Conservation (phyloP, 2,113 vertebrate species). For the Sinocyclocheilus anshuiensis region DNA sequence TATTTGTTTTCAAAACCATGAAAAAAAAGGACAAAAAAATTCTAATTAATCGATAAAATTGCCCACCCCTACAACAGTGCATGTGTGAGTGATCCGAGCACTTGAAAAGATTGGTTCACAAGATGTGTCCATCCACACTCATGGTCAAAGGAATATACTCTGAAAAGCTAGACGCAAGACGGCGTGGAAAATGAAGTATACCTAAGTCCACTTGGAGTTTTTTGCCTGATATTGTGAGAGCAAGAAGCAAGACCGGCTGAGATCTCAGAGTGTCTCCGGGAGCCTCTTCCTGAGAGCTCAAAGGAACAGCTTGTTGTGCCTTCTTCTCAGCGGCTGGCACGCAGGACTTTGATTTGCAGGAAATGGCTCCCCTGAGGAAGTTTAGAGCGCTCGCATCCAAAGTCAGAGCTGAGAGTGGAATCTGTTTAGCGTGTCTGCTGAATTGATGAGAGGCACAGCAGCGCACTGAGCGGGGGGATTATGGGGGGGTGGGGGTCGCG, state of each 20-base stretch:
- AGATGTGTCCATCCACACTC: background rate
- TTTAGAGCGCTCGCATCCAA: constrained; percentile 39
- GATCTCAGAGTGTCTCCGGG: background rate
- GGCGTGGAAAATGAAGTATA: background rate
- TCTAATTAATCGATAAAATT: background rate
- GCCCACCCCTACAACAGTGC: background rate
- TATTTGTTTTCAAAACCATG: background rate
- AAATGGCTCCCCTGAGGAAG: constrained; percentile 56
- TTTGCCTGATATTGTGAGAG: constrained; percentile 35
- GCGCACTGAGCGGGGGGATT: constrained; percentile 31
- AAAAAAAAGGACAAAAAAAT: background rate
- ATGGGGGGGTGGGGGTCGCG: background rate
- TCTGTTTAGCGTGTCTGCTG: constrained; percentile 53
- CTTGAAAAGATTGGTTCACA: too few species aligned
- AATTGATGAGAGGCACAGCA: constrained; percentile 39
- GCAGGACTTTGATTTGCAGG: constrained; percentile 49
- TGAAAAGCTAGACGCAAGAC: background rate
- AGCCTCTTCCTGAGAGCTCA: constrained; percentile 30
- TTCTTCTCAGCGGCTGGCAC: constrained; percentile 35
- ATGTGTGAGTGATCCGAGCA: too few species aligned
- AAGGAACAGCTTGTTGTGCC: constrained; percentile 36
- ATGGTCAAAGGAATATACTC: background rate
- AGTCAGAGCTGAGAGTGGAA: constrained; percentile 54
- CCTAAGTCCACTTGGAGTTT: background rate
- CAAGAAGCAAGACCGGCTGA: background rate